Percentiles rank a stretch among this genome's conserved stretches.
These are phyloP conservation scores for Malurus melanocephalus DNA, from an alignment of 2,113 vertebrate species.

Conservation along the genomic window DNA sequence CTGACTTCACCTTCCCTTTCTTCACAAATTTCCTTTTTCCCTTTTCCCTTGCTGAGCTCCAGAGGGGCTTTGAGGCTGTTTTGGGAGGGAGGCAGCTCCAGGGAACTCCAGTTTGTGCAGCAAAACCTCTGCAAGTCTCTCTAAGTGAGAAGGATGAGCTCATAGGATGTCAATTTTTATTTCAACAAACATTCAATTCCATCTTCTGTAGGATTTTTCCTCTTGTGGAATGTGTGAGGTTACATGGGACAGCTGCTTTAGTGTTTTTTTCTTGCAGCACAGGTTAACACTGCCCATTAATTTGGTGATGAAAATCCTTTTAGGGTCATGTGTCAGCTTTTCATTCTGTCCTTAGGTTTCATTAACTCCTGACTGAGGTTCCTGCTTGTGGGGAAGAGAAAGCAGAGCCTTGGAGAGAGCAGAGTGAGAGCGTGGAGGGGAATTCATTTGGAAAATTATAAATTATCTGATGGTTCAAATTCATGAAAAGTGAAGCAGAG, in stretches of 20 bases:
- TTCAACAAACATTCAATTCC: background rate
- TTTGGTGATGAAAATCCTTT: background rate
- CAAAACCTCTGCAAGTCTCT: background rate
- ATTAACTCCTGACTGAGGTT: background rate
- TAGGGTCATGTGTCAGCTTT: background rate
- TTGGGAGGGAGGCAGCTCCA: background rate
- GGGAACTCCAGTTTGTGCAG: background rate
- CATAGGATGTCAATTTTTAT: background rate
- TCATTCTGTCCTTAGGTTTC: background rate
- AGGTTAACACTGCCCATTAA: background rate
- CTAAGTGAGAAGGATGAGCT: background rate
- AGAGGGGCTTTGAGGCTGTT: background rate
- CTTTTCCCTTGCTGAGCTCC: background rate
- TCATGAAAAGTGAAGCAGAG: background rate
- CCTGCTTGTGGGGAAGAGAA: background rate
- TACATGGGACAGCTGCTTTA: background rate
- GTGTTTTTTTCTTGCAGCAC: background rate
- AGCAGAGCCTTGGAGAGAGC: background rate
- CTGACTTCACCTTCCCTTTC: background rate
- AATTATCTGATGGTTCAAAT: background rate
- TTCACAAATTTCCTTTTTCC: background rate
- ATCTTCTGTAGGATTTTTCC: background rate
- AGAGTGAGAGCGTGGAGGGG: background rate
- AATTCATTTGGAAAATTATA: background rate
- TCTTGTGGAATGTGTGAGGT: background rate